These are phyloP conservation scores for Bufo gargarizans DNA, from an alignment of 2,113 vertebrate species.

Conservation along the genomic window DNA sequence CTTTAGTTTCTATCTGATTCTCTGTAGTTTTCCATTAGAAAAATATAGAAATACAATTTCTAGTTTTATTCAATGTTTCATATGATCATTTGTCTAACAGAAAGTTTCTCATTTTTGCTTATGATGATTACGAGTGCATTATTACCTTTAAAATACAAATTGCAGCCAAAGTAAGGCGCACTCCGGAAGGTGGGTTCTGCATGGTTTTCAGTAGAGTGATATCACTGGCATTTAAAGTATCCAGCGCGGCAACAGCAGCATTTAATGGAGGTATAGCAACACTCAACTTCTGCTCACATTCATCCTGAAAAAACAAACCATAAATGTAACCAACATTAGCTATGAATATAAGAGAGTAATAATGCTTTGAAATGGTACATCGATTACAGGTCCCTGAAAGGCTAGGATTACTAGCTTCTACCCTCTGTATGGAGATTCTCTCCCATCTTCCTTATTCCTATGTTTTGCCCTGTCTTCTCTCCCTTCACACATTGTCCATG, in stretches of 20 bases:
- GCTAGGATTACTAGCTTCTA: too few relatives aligned
- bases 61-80: not conserved
- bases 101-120: not conserved
- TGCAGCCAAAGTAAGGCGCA: constrained; percentile 58
- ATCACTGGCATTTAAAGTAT: constrained; percentile 62
- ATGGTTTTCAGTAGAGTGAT: constrained; percentile 61
- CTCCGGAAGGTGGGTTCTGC: constrained; percentile 60
- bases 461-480: too few relatives aligned
- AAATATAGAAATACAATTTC: too few relatives aligned
- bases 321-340: not conserved
- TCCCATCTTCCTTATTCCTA: too few relatives aligned
- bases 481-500: too few relatives aligned
- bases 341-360: not conserved
- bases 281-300: constrained; percentile 61
- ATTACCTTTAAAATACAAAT: constrained; percentile 60
- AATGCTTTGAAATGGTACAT: not conserved
- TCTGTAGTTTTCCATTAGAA: not conserved
- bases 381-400: too few relatives aligned
- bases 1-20: too few relatives aligned
- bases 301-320: constrained; percentile 47
- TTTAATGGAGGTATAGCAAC: constrained; percentile 60
- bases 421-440: too few relatives aligned
- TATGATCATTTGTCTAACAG: not conserved
- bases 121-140: not conserved
- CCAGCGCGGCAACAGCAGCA: constrained; percentile 57